Base-by-base conservation (phyloP, 2,113 vertebrate species). In the Heterotis niloticus region DNA sequence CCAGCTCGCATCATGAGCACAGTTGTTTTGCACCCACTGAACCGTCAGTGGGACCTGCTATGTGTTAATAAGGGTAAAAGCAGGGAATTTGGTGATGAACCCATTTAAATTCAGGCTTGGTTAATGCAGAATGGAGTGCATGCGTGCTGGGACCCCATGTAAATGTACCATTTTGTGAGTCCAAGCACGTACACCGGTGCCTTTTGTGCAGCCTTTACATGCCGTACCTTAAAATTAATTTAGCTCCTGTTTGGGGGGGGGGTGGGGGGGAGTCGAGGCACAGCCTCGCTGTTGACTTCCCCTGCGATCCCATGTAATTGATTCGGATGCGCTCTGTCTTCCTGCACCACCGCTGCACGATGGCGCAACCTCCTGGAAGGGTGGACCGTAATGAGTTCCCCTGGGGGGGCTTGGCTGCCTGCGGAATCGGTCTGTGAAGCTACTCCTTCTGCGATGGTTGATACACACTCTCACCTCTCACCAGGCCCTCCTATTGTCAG, bases 331-430 rank as follows among this genome's bases (percentile, higher is more conserved):
- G 26, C 44, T 20, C 24, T 29, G 64, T 76, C 62, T 28, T 52
- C 75, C 34, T 44, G 34, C 62, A 65, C 75, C 34, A 23, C 60
- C 16, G 23, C 18, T 23, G 13, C 18, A 28, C 23, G 28, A 28
- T 62, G 20, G 20, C 20, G 13, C 16, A 14, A 17, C 62, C 13
- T 24, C 44, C 64, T 18, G 51, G 28, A 64, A 77, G 60, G 44
- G 11, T 77, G 14, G 44, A 26, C 76, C 18, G 24, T 77, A 77
- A 77, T 77, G 76, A 77, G 62, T n/a, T 52, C 62, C 60, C 62
- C 59, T 5, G 28, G 67, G 54, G 71, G 71, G 71, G 52, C 13
- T n/a, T 57, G 54, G 23, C 56, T 23, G n/a, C 11, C 76, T 54
- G n/a, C 23, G 29, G 5, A 66, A 14, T 44, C 44, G 60, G 62